A percentile compares a stretch with the other conserved stretches of the same genome.
phyloP scores from a whole-genome alignment of 2,888 invertebrate genomes.

The Phaonia tiefii region DNA sequence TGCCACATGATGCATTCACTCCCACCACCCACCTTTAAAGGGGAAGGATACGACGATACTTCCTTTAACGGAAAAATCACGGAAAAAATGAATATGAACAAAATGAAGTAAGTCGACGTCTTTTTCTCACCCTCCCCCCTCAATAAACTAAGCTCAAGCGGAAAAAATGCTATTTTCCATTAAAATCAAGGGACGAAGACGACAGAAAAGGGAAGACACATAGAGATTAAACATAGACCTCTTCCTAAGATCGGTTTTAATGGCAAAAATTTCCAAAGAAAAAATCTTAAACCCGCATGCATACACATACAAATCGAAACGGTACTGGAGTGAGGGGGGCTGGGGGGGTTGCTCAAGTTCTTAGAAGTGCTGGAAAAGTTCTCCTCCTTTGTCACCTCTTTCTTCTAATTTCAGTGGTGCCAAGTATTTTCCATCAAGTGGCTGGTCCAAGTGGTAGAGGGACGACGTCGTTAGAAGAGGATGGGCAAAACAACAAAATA shows the following conservation, averaged over 20 bases:
- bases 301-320: conserved; percentile 12
- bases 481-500: conserved; percentile 47
- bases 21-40: background rate
- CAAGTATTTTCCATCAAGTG: conserved; percentile 21
- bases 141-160: background rate
- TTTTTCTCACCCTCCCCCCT: background rate
- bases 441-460: too few relatives aligned
- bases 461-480: background rate
- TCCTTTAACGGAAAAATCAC: conserved; percentile 7
- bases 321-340: background rate
- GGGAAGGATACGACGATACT: too few relatives aligned
- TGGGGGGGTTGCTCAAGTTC: conserved; percentile 37
- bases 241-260: conserved; percentile 27
- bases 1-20: background rate
- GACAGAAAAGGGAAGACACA: conserved; percentile 13
- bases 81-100: conserved; percentile 59
- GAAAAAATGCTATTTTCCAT: conserved; percentile 13
- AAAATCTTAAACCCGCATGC: conserved; percentile 21
- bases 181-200: background rate
- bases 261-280: background rate
- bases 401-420: background rate
- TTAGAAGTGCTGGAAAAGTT: conserved; percentile 50
- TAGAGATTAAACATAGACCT: conserved; percentile 58
- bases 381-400: background rate
- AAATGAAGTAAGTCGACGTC: conserved; percentile 48